phyloP scores from a whole-genome alignment of 2,888 invertebrate genomes.

The Meliscaeva auricollis region DNA sequence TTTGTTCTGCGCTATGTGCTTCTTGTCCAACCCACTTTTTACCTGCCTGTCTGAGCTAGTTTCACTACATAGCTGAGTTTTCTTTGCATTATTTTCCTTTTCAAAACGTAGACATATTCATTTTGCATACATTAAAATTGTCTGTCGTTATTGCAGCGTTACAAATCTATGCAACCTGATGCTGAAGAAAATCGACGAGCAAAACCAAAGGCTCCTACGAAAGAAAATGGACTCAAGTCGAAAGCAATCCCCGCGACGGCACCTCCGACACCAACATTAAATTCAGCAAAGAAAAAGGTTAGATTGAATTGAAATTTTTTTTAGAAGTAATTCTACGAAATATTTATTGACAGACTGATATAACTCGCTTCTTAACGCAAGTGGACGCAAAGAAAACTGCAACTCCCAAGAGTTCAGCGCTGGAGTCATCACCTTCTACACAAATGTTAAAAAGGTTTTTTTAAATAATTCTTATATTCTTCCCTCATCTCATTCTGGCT shows the following conservation, averaged over 20 bases:
- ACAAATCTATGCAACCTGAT: constrained; percentile 82
- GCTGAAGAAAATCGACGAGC: constrained; percentile 80
- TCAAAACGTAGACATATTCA: too few relatives aligned
- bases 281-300: constrained; percentile 66
- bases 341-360: constrained; percentile 79
- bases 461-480: background rate
- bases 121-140: background rate
- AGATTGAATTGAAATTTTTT: background rate
- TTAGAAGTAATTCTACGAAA: background rate
- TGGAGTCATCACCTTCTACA: constrained; percentile 81
- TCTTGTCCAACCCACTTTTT: too few relatives aligned
- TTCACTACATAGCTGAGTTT: too few relatives aligned
- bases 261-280: constrained; percentile 21
- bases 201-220: constrained; percentile 77
- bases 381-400: constrained; percentile 66
- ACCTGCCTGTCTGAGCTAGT: too few relatives aligned
- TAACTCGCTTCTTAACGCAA: constrained; percentile 79
- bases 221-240: constrained; percentile 57
- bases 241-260: constrained; percentile 43
- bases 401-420: constrained; percentile 15
- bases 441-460: constrained; percentile 79
- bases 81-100: too few relatives aligned
- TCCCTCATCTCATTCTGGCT: background rate
- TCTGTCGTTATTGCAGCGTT: constrained; percentile 79
- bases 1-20: too few relatives aligned